Evolutionary conservation across 1,140 invertebrate species (phyloP).

Genomic region (Holcopasites calliopsidis): DNA sequence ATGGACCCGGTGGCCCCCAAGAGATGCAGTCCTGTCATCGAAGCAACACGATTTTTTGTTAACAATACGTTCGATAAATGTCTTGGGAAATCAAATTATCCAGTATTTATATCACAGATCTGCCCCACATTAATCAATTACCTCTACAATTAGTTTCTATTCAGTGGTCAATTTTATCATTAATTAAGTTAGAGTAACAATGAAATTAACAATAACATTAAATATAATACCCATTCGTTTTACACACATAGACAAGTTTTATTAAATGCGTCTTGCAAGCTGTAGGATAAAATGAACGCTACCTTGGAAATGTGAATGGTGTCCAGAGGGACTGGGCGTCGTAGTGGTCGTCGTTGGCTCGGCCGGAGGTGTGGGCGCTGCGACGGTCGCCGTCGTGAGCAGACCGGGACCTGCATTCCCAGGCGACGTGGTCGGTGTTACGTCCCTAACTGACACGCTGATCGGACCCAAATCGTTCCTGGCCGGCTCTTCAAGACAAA

Average conservation of each 20-base stretch:
- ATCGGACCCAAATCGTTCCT: slow-evolving; percentile 75
- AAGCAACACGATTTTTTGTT: slow-evolving; percentile 5
- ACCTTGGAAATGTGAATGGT: slow-evolving; percentile 78
- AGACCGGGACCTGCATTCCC: slow-evolving; percentile 74
- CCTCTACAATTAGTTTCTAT: no score
- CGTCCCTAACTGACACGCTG: slow-evolving; percentile 75
- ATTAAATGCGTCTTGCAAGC: no score
- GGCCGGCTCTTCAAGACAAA: slow-evolving; percentile 68
- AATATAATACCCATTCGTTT: no score
- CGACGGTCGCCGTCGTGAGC: slow-evolving; percentile 73
- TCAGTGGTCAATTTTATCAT: no score
- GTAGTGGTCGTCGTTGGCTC: slow-evolving; percentile 69
- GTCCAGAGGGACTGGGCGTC: slow-evolving; percentile 70
- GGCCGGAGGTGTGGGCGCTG: slow-evolving; percentile 71
- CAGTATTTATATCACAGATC: no score
- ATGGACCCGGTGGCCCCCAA: slow-evolving; percentile 74
- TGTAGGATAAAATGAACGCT: not conserved
- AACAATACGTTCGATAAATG: not conserved
- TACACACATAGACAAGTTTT: no score
- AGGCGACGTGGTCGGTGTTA: slow-evolving; percentile 70
- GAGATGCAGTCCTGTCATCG: slow-evolving; percentile 74
- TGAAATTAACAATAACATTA: no score
- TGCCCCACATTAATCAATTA: no score
- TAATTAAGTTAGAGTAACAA: no score
- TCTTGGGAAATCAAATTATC: no score